Base-by-base conservation (phyloP, 2,113 vertebrate species). In the Cochlearius cochlearius region DNA sequence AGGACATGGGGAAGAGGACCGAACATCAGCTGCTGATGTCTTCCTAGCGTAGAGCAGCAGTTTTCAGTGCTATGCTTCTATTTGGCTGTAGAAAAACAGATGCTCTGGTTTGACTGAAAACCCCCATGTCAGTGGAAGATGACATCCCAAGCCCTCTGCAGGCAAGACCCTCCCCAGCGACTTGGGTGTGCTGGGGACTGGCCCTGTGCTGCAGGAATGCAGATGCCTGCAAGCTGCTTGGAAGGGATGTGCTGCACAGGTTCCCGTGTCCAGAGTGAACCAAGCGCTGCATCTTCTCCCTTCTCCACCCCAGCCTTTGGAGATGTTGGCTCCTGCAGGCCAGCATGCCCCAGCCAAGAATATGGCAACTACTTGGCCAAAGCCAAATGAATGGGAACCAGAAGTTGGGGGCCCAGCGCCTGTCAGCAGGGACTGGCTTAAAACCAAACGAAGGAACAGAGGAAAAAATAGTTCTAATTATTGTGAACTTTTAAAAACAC, bases 71-170 rank as follows among this genome's bases (percentile, higher is more conserved):
- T 39, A 3, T 11, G 3, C 6, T 45, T n/a, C 30, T 34, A 1
- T 64, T 20, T 13, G 64, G 8, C 1, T 36, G 43, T 3, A 47
- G 63, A 29, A 47, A 56, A 27, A 22, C 9, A 39, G 53, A 22
- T 66, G 19, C 5, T 43, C 4, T 17, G 5, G 27, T 30, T 66
- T 16, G 29, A 19, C 4, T 15, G 55, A 18, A 45, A 32, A 73
- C 29, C 19, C 21, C n/a, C 0, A 0, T 5, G 50, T 8, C 22
- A 14, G 30, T 58, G 49, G 45, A 41, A 43, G 52, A 21, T 9
- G 74, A 9, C 2, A 1, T 21, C 34, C 60, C 15, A 25, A 55
- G 19, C 8, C 30, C 5, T 4, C 34, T 41, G 36, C 38, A 11
- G 58, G n/a, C 38, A 52, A 75, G 58, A 41, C 19, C 25, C 25